Evolutionary conservation across 2,113 vertebrate species (phyloP).

Genomic region (Tautogolabrus adspersus): DNA sequence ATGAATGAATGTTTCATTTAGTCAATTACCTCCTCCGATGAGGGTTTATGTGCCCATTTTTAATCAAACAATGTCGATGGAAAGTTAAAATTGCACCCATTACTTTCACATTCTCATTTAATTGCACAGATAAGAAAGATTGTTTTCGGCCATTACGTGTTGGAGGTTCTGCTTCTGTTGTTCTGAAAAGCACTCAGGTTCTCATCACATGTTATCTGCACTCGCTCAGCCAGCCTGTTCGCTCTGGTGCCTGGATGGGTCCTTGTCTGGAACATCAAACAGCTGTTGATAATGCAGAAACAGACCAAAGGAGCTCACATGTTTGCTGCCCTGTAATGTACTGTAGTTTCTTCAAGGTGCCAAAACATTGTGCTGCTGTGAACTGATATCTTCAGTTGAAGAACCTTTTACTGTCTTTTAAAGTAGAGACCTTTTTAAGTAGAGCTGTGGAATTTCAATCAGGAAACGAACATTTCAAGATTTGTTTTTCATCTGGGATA

Average conservation of each 20-base stretch:
- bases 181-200: slow-evolving; percentile 7
- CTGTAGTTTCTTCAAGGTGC: neutral
- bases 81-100: neutral
- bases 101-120: neutral
- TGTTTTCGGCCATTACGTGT: neutral
- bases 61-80: neutral
- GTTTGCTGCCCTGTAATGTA: neutral
- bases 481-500: no score
- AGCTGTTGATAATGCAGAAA: slow-evolving; percentile 3
- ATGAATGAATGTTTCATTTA: neutral
- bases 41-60: neutral
- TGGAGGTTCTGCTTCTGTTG: neutral
- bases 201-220: slow-evolving; percentile 3
- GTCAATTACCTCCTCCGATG: neutral
- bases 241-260: slow-evolving; percentile 10
- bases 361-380: neutral
- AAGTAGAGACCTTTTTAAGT: neutral
- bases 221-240: slow-evolving; percentile 9
- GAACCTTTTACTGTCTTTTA: neutral
- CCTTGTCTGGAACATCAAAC: neutral
- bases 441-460: no score
- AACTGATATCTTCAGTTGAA: neutral
- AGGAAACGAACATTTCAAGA: neutral
- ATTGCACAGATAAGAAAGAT: neutral
- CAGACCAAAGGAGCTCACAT: neutral